These are phyloP conservation scores for Eptesicus fuscus DNA, from an alignment of 2,113 vertebrate species.

Conservation along the genomic window DNA sequence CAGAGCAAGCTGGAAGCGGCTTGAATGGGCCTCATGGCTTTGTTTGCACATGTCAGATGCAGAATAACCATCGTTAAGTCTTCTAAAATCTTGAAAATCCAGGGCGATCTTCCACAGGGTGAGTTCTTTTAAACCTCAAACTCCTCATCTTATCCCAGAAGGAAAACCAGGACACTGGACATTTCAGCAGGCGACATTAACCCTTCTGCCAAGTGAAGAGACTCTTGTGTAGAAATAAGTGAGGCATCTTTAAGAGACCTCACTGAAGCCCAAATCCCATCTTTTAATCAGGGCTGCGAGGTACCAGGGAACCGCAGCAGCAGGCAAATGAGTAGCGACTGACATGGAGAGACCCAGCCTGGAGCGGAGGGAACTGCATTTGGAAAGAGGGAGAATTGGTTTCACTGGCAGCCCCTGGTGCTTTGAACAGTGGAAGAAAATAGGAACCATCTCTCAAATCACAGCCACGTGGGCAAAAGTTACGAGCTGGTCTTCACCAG, in stretches of 20 bases:
- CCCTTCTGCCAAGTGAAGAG: not conserved
- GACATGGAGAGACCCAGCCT: not conserved
- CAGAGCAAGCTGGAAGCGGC: not conserved
- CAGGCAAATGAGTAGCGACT: not conserved
- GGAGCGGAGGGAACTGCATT: not conserved
- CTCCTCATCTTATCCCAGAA: not conserved
- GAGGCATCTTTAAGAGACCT: not conserved
- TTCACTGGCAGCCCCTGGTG: not conserved
- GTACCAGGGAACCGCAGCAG: not conserved
- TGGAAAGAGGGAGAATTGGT: not conserved
- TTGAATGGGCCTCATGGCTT: not conserved
- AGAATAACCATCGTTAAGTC: not conserved
- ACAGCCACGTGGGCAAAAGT: not conserved
- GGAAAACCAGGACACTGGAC: not conserved
- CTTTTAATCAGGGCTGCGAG: not conserved
- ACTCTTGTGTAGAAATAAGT: not conserved
- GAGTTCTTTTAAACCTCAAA: not conserved
- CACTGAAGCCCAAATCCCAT: not conserved
- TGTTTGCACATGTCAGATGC: not conserved
- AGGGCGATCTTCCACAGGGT: not conserved
- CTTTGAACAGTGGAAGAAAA: not conserved
- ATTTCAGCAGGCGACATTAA: not conserved
- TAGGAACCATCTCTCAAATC: not conserved
- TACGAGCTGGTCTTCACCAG: not conserved
- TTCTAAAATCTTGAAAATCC: not conserved